These are phyloP conservation scores for Leucania comma DNA, from an alignment of 2,888 invertebrate species.

Conservation along the genomic window DNA sequence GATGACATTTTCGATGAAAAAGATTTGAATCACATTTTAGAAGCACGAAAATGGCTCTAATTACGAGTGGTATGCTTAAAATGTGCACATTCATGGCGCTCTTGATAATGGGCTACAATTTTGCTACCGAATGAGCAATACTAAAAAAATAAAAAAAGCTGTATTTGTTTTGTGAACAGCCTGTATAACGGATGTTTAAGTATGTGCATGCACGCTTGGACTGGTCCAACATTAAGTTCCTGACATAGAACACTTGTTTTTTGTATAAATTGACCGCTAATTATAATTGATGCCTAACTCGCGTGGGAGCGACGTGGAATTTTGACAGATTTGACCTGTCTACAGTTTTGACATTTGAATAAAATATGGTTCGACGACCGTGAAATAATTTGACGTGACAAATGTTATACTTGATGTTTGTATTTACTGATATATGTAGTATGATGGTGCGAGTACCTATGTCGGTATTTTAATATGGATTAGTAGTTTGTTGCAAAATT, in stretches of 20 bases:
- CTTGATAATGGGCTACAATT: background rate
- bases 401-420: background rate
- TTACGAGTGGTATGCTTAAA: too few species aligned
- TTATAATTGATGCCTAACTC: slow-evolving; percentile 43
- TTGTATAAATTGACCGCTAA: slow-evolving; percentile 38
- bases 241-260: slow-evolving; percentile 49
- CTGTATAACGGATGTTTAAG: slow-evolving; percentile 32
- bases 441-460: background rate
- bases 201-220: slow-evolving; percentile 14
- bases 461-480: background rate
- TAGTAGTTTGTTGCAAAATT: too few species aligned
- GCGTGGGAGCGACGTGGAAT: slow-evolving; percentile 43
- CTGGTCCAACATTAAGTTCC: slow-evolving; percentile 1
- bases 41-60: too few species aligned
- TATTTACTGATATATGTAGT: background rate
- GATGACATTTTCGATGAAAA: too few species aligned
- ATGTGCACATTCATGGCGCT: too few species aligned
- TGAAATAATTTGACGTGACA: background rate
- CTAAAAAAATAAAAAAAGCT: background rate
- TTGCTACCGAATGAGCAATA: background rate
- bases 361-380: slow-evolving; percentile 11
- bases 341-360: slow-evolving; percentile 16
- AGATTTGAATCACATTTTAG: too few species aligned
- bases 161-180: slow-evolving; percentile 2
- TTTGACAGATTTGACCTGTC: slow-evolving; percentile 33